Conservation (phyloP, 2,888 invertebrate genomes). For the Acleris literana region DNA sequence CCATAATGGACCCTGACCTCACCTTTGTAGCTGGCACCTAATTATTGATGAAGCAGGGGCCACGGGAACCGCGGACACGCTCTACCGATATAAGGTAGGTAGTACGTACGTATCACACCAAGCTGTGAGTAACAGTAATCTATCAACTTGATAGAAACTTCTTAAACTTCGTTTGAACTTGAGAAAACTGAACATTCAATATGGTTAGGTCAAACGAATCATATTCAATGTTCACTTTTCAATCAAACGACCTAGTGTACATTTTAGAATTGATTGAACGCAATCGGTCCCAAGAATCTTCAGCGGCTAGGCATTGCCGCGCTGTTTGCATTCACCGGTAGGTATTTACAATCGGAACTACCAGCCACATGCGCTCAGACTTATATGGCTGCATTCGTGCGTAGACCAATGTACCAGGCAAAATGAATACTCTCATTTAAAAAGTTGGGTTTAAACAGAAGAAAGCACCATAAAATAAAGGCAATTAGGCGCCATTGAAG, state of each 20-base stretch:
- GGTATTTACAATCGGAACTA: background rate
- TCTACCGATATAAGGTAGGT: no score
- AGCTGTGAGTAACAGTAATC: no score
- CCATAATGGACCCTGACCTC: constrained; percentile 28
- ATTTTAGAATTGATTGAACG: background rate
- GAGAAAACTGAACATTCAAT: no score
- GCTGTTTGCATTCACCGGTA: background rate
- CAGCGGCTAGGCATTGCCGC: background rate
- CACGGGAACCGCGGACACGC: constrained; percentile 1
- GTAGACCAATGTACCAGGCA: no score
- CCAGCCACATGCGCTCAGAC: background rate
- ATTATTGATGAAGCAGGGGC: constrained; percentile 25
- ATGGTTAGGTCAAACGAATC: no score
- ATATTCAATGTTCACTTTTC: no score
- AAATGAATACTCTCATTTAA: no score
- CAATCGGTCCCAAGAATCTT: constrained; percentile 5
- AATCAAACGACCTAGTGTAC: no score
- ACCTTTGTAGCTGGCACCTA: constrained; percentile 22
- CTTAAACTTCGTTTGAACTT: no score
- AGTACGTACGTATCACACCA: no score
- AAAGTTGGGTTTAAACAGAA: background rate
- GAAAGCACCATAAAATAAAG: constrained; percentile 13
- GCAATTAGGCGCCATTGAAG: constrained; percentile 37
- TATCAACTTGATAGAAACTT: no score
- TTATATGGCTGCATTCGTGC: background rate